A percentile compares a stretch with the other conserved stretches of the same genome.
Conservation (phyloP, 2,113 vertebrate genomes). For the Casuarius casuarius region DNA sequence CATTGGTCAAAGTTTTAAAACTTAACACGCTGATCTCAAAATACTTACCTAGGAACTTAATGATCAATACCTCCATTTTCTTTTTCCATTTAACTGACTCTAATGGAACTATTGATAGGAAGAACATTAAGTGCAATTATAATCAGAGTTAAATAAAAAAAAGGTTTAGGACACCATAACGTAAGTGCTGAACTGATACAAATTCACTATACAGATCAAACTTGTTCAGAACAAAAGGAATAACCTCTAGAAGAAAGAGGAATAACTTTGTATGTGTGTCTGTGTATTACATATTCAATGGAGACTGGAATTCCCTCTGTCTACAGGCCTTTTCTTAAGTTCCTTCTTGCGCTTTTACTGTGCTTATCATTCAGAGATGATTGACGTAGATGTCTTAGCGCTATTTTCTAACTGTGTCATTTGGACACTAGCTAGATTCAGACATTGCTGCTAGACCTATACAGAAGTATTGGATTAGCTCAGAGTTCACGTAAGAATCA, state of each 20-base stretch:
- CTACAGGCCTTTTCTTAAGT: not conserved
- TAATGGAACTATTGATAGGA: not conserved
- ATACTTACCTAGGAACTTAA: not conserved
- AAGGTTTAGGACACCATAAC: not conserved
- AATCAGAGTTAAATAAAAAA: not conserved
- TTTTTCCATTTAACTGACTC: too few species aligned
- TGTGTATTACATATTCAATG: not conserved
- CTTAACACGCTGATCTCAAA: not conserved
- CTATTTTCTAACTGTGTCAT: not conserved
- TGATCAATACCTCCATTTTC: too few species aligned
- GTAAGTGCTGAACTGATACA: not conserved
- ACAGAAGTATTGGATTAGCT: not conserved
- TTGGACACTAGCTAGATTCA: not conserved
- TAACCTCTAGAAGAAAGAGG: not conserved
- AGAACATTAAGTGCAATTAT: not conserved
- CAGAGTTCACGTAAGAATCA: not conserved
- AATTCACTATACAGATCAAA: not conserved
- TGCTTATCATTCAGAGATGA: not conserved
- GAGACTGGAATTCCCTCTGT: not conserved
- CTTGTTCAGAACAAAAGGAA: not conserved
- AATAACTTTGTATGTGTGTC: not conserved
- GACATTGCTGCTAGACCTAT: too few species aligned
- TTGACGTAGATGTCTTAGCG: not conserved
- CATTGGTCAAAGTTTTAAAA: not conserved
- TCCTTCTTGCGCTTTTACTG: not conserved